Evolutionary conservation across 2,888 invertebrate genomes (phyloP), one percentile per base, ranked within the genome.

Genomic region (Megastigmus dorsalis): DNA sequence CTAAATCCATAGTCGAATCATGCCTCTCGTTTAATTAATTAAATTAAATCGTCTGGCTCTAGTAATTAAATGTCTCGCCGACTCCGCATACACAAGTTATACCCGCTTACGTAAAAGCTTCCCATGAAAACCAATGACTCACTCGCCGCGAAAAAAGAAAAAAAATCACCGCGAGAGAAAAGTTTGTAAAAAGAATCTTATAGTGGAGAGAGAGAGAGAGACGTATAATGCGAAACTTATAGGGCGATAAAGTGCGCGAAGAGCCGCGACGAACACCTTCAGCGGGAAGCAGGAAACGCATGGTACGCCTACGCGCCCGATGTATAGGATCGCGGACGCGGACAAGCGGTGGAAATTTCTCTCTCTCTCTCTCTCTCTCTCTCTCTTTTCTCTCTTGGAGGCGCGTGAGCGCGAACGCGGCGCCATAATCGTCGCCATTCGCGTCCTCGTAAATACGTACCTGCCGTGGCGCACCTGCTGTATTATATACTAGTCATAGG

Each of bases 251-350:
- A 68, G 50, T 26, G n/a, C 10, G n/a, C 7, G 26, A 26, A 5
- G 23, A 43, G 48, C n/a, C n/a, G n/a, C n/a, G n/a, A n/a, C 50
- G 23, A 52, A n/a, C 48, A 41, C 38, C 55, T 63, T 68, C 23
- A n/a, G 28, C 75, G 75, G 55, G 59, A 69, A 74, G 65, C 66
- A 75, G 75, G 66, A 66, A 75, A 70, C 70, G 50, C 62, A 15
- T 5, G 23, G 0, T 26, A 38, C 70, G 54, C 75, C 67, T 26
- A 67, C 75, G 66, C 75, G 23, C 9, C 13, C n/a, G 10, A n/a
- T n/a, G n/a, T n/a, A n/a, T 30, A n/a, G 3, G 45, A 45, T 13
- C 28, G n/a, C n/a, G n/a, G n/a, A n/a, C n/a, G n/a, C n/a, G n/a
- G n/a, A n/a, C n/a, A n/a, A n/a, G 23, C 30, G 55, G 55, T 63